phyloP scores from a whole-genome alignment of 1,140 invertebrate genomes.

The Heliconius melpomene region DNA sequence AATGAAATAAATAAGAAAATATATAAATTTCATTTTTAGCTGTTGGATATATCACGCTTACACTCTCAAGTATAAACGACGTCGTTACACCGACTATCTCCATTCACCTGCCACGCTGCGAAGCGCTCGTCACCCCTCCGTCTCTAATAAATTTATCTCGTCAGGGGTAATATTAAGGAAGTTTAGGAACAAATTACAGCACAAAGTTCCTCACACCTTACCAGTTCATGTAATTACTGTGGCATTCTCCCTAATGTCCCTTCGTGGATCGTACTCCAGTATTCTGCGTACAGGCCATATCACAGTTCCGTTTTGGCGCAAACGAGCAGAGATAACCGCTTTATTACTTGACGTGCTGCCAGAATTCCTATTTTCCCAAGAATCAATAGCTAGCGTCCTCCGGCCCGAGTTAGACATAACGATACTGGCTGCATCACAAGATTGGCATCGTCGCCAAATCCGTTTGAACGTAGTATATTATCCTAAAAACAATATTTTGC shows the following conservation, averaged over 20 bases:
- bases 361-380: conserved; percentile 50
- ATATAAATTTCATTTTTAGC: neutral
- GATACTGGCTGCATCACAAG: conserved; percentile 3
- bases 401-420: neutral
- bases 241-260: conserved; percentile 60
- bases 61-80: conserved; percentile 47
- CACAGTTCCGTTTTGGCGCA: conserved; percentile 57
- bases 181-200: conserved; percentile 77
- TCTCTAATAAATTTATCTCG: conserved; percentile 77
- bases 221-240: conserved; percentile 68
- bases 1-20: neutral
- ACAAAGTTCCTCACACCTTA: conserved; percentile 69
- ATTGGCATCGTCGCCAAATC: conserved; percentile 20
- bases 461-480: conserved; percentile 33
- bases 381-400: conserved; percentile 53
- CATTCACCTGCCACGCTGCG: conserved; percentile 45
- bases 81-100: conserved; percentile 50
- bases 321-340: conserved; percentile 72
- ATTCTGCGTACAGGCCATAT: conserved; percentile 46
- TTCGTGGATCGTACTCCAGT: conserved; percentile 49
- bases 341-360: conserved; percentile 70
- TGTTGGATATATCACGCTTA: conserved; percentile 12
- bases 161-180: conserved; percentile 76
- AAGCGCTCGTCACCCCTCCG: conserved; percentile 52
- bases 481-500: too few species aligned